Conservation (phyloP, 2,797 vertebrate species). For the Chelon auratus region DNA sequence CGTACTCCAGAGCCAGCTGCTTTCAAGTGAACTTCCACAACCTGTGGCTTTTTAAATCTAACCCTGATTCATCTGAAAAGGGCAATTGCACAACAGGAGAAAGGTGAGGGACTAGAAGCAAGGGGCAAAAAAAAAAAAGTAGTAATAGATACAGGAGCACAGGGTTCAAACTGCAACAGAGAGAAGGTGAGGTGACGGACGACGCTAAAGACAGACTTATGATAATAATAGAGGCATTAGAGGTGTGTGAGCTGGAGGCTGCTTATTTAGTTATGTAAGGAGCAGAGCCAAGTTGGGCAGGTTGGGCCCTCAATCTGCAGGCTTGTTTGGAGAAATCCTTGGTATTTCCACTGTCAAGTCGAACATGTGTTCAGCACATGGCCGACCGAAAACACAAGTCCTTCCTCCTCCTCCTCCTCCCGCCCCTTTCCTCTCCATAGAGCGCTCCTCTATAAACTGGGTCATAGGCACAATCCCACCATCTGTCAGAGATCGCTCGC, state of each 20-base stretch:
- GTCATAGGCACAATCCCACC: conserved; percentile 79
- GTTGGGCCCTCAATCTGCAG: conserved; percentile 59
- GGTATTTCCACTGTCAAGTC: conserved; percentile 76
- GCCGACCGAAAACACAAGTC: conserved; percentile 61
- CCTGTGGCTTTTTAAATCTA: conserved; percentile 40
- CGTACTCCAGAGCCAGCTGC: conserved; percentile 43
- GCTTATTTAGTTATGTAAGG: conserved; percentile 80
- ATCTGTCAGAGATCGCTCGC: conserved; percentile 77
- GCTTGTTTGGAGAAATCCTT: conserved; percentile 78
- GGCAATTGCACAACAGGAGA: conserved; percentile 36
- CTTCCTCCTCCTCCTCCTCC: conserved; percentile 29
- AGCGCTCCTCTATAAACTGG: conserved; percentile 72
- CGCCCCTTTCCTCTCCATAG: conserved; percentile 24
- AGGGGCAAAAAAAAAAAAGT: conserved; percentile 1
- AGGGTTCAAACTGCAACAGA: conserved; percentile 11
- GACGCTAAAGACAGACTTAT: conserved; percentile 43
- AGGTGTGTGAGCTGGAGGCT: conserved; percentile 48
- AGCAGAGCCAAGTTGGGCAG: conserved; percentile 44
- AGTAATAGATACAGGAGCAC: not conserved
- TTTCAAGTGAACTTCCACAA: conserved; percentile 52
- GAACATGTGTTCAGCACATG: conserved; percentile 84
- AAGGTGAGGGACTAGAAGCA: conserved; percentile 20
- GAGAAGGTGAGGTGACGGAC: conserved; percentile 13
- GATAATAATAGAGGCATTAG: conserved; percentile 57
- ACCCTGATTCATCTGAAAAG: conserved; percentile 44